A percentile compares a stretch with the other conserved stretches of the same genome.
Conservation (phyloP, 2,888 invertebrate species). For the Gymnosoma rotundatum region DNA sequence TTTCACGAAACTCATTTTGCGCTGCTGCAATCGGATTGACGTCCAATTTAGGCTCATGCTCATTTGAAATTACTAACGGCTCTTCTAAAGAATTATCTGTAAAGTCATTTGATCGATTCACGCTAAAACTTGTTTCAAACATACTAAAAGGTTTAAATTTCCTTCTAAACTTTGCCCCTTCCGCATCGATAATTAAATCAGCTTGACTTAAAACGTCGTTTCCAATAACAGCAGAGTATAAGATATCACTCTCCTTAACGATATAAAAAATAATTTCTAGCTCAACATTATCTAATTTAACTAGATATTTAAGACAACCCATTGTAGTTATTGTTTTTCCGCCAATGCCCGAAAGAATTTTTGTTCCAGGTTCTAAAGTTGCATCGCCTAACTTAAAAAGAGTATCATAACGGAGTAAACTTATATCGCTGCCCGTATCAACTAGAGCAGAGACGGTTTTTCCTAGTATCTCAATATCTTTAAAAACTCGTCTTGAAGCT, state of each 20-base stretch:
- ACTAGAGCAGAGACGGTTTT: conserved; percentile 19
- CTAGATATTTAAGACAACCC: conserved; percentile 30
- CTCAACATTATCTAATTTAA: conserved; percentile 26
- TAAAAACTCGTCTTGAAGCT: conserved; percentile 35
- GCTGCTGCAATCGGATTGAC: conserved; percentile 16
- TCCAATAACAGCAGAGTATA: conserved; percentile 26
- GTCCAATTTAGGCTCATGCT: conserved; percentile 9
- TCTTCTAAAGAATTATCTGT: conserved; percentile 1
- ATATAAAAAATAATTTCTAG: conserved; percentile 23
- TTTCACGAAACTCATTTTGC: conserved; percentile 26
- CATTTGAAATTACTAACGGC: neutral
- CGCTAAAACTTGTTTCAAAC: conserved; percentile 1
- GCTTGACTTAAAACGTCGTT: conserved; percentile 21
- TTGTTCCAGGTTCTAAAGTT: conserved; percentile 26
- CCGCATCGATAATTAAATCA: conserved; percentile 22
- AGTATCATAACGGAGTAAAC: conserved; percentile 43
- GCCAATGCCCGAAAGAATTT: conserved; percentile 35
- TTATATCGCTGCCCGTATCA: conserved; percentile 32
- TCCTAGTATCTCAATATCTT: conserved; percentile 20
- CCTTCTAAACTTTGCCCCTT: conserved; percentile 15
- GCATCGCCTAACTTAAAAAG: conserved; percentile 30
- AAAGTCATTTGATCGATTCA: neutral
- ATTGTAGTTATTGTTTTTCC: conserved; percentile 33
- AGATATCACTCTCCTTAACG: conserved; percentile 13
- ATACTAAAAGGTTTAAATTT: conserved; percentile 15